These are phyloP conservation scores for Pedetes capensis DNA, from an alignment of 2,113 vertebrate genomes.

Conservation along the genomic window DNA sequence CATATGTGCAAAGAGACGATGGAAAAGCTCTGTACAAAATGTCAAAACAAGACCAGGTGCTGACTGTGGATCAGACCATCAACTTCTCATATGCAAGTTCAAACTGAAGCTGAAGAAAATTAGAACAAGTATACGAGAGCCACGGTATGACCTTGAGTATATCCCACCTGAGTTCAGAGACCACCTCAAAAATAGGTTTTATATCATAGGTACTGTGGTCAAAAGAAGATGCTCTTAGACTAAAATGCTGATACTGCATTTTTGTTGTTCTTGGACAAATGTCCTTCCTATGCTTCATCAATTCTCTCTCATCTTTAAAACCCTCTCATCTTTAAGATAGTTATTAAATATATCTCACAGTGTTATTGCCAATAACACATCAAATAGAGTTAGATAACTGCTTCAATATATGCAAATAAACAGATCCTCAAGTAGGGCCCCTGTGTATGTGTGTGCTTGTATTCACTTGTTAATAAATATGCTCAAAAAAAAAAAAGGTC, in stretches of 20 bases:
- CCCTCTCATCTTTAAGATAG: neutral
- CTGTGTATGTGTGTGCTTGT: accelerated
- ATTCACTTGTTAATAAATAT: neutral
- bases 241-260: neutral
- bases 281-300: neutral
- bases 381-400: neutral
- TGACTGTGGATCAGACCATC: no score
- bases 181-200: no score
- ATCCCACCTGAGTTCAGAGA: no score
- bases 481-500: neutral
- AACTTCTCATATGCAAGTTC: no score
- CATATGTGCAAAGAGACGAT: no score
- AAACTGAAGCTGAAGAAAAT: no score
- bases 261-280: neutral
- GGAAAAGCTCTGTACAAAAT: no score
- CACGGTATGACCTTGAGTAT: no score
- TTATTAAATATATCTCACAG: neutral
- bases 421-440: neutral
- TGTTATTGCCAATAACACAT: neutral
- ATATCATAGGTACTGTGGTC: neutral
- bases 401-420: neutral
- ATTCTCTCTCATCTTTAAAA: neutral
- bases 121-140: no score
- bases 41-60: no score
- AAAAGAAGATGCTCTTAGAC: neutral